phyloP scores from a whole-genome alignment of 1,140 invertebrate species.

The Pygmarrhopalites habei region DNA sequence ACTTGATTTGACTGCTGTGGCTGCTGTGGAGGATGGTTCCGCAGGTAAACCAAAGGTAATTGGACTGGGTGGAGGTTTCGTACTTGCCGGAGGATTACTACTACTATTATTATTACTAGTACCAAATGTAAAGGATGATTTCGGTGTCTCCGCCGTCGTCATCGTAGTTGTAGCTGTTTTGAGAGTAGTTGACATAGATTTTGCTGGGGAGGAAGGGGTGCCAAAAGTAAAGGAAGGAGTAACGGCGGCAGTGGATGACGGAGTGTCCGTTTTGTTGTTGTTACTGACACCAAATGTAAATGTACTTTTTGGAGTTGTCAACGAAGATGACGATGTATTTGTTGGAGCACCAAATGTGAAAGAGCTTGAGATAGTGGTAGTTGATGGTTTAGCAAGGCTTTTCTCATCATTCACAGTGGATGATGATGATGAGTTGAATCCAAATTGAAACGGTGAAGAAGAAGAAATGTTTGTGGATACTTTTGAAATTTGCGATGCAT shows the following conservation, averaged over 20 bases:
- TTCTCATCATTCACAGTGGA: not conserved
- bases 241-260: not conserved
- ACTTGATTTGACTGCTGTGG: not conserved
- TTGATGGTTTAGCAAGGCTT: not conserved
- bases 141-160: too few species aligned
- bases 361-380: not conserved
- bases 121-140: too few species aligned
- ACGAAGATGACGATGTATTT: not conserved
- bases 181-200: too few species aligned
- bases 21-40: constrained; percentile 1
- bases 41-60: constrained; percentile 1
- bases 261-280: too few species aligned
- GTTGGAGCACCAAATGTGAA: constrained; percentile 6
- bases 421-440: constrained; percentile 2
- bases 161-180: too few species aligned
- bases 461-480: not conserved
- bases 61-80: too few species aligned
- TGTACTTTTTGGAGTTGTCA: too few species aligned
- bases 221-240: not conserved
- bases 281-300: too few species aligned
- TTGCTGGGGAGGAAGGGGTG: too few species aligned
- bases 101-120: too few species aligned
- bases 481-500: not conserved
- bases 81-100: too few species aligned
- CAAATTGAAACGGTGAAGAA: constrained; percentile 11